Conservation (phyloP, 2,888 invertebrate species). For the Syrphus vitripennis region DNA sequence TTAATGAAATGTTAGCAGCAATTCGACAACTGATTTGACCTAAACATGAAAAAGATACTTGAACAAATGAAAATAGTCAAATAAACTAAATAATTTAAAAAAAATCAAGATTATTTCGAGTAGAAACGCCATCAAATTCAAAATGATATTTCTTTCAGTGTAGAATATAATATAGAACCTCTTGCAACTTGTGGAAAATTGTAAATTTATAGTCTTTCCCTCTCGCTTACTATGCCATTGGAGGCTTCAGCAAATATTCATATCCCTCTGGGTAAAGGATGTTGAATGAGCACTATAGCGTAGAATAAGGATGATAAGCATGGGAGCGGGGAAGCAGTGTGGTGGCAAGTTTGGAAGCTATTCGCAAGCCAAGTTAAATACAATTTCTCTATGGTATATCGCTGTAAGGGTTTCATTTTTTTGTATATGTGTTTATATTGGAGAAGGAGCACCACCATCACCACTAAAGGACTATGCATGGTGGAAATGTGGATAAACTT, state of each 20-base stretch:
- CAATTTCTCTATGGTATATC: constrained; percentile 47
- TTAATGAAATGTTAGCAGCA: no score
- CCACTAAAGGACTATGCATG: constrained; percentile 10
- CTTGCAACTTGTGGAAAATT: constrained; percentile 33
- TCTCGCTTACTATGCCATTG: neutral
- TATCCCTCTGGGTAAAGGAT: constrained; percentile 18
- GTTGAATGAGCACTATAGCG: constrained; percentile 24
- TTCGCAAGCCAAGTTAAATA: constrained; percentile 48
- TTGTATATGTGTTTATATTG: neutral
- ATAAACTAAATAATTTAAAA: no score
- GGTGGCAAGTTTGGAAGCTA: no score
- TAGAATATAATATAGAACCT: neutral
- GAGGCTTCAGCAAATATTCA: constrained; percentile 51
- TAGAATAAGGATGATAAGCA: constrained; percentile 1
- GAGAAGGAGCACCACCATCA: neutral
- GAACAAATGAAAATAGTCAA: no score
- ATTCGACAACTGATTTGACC: no score
- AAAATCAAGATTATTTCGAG: no score
- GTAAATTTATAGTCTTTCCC: constrained; percentile 33
- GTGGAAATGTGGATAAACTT: constrained; percentile 62
- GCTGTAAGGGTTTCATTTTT: neutral
- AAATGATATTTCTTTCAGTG: neutral
- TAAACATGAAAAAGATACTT: no score
- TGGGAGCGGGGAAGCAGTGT: neutral
- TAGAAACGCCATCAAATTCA: no score